Conservation (phyloP, 2,888 invertebrate genomes). For the Mesorhabditis spiculigera region DNA sequence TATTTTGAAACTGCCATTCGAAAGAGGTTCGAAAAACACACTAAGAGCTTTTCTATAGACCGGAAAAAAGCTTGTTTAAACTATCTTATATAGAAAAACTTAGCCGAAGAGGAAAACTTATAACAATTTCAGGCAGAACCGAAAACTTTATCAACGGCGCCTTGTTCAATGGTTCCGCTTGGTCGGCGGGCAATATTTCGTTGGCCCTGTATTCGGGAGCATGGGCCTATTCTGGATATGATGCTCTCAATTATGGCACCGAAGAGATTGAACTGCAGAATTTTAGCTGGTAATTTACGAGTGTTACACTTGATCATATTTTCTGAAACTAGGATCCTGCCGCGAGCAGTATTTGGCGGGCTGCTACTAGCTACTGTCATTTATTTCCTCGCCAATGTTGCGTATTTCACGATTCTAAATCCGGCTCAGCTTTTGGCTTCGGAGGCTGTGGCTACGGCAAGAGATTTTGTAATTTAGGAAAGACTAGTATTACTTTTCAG, state of each 20-base stretch:
- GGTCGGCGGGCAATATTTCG: constrained; percentile 24
- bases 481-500: constrained; percentile 15
- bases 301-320: background rate
- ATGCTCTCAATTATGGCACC: constrained; percentile 35
- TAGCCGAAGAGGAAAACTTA: too few species aligned
- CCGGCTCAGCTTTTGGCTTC: constrained; percentile 30
- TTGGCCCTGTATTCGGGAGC: constrained; percentile 36
- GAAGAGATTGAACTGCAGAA: constrained; percentile 36
- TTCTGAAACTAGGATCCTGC: constrained; percentile 23
- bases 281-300: constrained; percentile 23
- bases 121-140: constrained; percentile 12
- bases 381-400: constrained; percentile 30
- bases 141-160: constrained; percentile 20
- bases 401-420: constrained; percentile 30
- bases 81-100: background rate
- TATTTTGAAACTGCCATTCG: too few species aligned
- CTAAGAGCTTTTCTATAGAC: too few species aligned
- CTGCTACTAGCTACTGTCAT: constrained; percentile 24
- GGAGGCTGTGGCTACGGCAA: constrained; percentile 35
- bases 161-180: constrained; percentile 25
- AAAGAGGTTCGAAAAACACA: too few species aligned
- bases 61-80: too few species aligned
- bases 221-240: constrained; percentile 39
- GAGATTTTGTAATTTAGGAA: background rate
- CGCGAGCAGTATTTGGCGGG: constrained; percentile 31